A percentile compares a stretch with the other conserved stretches of the same genome.
Conservation (phyloP, 2,113 vertebrate genomes). For the Bos javanicus region DNA sequence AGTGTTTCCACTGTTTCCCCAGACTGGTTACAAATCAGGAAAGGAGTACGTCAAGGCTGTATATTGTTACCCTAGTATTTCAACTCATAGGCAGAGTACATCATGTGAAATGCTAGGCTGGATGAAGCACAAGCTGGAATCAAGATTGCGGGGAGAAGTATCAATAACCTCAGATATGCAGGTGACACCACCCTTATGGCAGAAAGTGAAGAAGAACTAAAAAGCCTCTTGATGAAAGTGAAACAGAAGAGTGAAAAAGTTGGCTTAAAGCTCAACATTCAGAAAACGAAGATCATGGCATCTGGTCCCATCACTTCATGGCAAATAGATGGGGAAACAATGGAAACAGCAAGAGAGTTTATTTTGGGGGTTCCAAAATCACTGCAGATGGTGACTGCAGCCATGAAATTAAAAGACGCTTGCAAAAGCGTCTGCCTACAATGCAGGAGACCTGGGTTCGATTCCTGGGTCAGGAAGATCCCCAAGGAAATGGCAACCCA, state of each 20-base stretch:
- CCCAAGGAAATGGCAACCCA: too few species aligned
- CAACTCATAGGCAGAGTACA: neutral
- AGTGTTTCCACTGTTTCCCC: too few species aligned
- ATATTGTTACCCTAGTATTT: neutral
- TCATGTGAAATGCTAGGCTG: neutral
- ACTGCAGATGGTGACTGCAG: neutral
- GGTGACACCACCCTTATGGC: neutral
- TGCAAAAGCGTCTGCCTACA: neutral
- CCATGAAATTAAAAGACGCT: neutral
- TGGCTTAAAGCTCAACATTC: neutral
- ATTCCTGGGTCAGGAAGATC: too few species aligned
- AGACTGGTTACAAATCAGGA: neutral
- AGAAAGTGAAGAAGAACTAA: neutral
- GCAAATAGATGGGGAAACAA: neutral
- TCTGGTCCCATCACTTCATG: neutral
- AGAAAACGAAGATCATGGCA: neutral
- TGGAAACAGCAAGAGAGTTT: neutral
- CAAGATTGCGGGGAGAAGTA: neutral
- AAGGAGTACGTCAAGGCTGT: neutral
- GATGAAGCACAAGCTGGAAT: neutral
- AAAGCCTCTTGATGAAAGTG: neutral
- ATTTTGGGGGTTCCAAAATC: neutral
- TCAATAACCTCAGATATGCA: neutral
- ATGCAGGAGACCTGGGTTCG: too few species aligned
- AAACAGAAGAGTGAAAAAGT: neutral